Evolutionary conservation across 2,113 vertebrate genomes (phyloP).

Genomic region (Bostrychus sinensis): DNA sequence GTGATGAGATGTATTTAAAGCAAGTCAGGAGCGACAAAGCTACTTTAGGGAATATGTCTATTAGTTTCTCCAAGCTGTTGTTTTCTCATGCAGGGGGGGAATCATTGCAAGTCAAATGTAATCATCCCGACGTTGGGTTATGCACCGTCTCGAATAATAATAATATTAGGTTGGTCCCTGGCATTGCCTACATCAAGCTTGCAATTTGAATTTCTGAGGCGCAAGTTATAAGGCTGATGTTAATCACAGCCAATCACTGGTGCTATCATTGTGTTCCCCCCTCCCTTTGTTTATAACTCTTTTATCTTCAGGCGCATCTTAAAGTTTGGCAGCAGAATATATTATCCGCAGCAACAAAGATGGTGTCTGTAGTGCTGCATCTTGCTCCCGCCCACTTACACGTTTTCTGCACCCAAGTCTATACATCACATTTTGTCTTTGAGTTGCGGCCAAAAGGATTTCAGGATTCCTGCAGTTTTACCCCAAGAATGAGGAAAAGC

Average conservation of each 20-base stretch:
- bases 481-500: conserved; percentile 58
- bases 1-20: conserved; percentile 72
- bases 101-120: conserved; percentile 82
- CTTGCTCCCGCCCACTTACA: conserved; percentile 55
- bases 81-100: conserved; percentile 62
- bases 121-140: conserved; percentile 74
- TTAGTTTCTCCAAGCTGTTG: conserved; percentile 75
- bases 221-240: conserved; percentile 59
- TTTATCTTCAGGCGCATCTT: conserved; percentile 67
- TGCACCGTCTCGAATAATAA: conserved; percentile 72
- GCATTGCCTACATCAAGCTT: conserved; percentile 58
- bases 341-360: conserved; percentile 61
- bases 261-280: conserved; percentile 50
- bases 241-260: conserved; percentile 73
- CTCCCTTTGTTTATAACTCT: conserved; percentile 59
- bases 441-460: conserved; percentile 72
- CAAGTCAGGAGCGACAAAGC: conserved; percentile 56
- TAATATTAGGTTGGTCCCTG: conserved; percentile 71
- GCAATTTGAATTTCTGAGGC: conserved; percentile 68
- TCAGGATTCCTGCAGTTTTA: conserved; percentile 61
- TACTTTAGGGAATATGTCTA: conserved; percentile 68
- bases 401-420: conserved; percentile 45
- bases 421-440: conserved; percentile 52
- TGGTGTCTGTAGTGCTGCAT: conserved; percentile 53
- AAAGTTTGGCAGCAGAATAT: conserved; percentile 62